These are phyloP conservation scores for Maniola jurtina DNA, from an alignment of 1,140 invertebrate genomes.

Conservation along the genomic window DNA sequence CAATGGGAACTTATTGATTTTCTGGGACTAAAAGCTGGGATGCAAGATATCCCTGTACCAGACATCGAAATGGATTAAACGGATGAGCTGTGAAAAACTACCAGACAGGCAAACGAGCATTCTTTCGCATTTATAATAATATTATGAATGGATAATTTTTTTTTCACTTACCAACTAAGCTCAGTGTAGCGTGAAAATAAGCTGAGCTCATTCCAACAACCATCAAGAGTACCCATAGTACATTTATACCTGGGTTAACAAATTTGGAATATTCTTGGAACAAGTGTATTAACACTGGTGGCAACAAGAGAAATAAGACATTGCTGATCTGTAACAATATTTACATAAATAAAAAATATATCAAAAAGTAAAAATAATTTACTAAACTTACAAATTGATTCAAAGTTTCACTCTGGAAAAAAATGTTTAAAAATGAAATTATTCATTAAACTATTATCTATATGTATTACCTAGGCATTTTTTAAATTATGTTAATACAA, in stretches of 20 bases:
- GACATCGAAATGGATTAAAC: neutral
- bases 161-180: slow-evolving; percentile 82
- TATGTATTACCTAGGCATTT: no score
- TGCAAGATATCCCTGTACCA: no score
- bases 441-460: no score
- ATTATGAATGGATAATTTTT: neutral
- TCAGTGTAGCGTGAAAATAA: slow-evolving; percentile 91
- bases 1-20: no score
- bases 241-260: slow-evolving; percentile 86
- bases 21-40: no score
- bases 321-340: slow-evolving; percentile 84
- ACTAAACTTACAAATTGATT: no score
- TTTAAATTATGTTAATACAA: no score
- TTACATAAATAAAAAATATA: neutral
- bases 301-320: slow-evolving; percentile 86
- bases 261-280: slow-evolving; percentile 87
- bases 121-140: neutral
- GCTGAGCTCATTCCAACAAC: slow-evolving; percentile 89
- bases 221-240: slow-evolving; percentile 88
- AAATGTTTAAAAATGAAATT: no score
- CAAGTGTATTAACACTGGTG: slow-evolving; percentile 86
- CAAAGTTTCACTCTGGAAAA: no score
- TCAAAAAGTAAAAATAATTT: neutral
- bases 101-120: no score
- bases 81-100: no score